phyloP scores from a whole-genome alignment of 1,140 invertebrate species.

The Dufourea novaeangliae region DNA sequence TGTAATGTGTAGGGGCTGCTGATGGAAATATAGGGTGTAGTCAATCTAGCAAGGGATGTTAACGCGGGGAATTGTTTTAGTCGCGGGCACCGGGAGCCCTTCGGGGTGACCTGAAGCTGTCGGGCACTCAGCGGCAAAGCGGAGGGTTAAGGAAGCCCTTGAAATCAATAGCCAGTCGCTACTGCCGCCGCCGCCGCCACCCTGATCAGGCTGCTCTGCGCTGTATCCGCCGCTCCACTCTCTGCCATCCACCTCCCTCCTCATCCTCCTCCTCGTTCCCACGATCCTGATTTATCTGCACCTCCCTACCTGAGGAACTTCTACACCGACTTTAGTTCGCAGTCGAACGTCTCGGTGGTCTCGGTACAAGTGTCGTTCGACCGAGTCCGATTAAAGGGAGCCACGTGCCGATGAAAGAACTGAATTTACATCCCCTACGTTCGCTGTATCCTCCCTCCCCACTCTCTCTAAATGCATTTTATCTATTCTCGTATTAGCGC shows the following conservation, averaged over 20 bases:
- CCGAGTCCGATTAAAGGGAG: conserved; percentile 1
- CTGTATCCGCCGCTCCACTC: conserved; percentile 52
- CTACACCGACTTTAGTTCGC: conserved; percentile 54
- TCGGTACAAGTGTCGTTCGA: conserved; percentile 37
- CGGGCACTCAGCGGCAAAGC: conserved; percentile 70
- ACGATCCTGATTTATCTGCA: conserved; percentile 62
- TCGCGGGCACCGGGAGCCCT: conserved; percentile 67
- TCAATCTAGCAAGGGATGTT: neutral
- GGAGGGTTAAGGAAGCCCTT: conserved; percentile 79
- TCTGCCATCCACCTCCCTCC: no score
- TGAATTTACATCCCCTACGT: neutral
- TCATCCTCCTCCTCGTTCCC: neutral
- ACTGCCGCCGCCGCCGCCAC: conserved; percentile 75
- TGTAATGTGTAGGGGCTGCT: neutral
- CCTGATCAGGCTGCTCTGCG: conserved; percentile 65
- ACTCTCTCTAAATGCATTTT: neutral
- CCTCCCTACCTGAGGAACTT: conserved; percentile 42
- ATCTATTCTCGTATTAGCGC: neutral
- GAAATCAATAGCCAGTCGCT: conserved; percentile 81
- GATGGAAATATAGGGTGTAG: neutral
- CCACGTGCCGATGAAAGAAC: conserved; percentile 30
- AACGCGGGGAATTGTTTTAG: conserved; percentile 54
- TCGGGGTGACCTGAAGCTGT: conserved; percentile 73
- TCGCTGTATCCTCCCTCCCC: neutral
- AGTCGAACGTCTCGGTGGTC: conserved; percentile 58